Evolutionary conservation across 2,797 vertebrate genomes (phyloP), one percentile per base, ranked within the genome.

Genomic region (Pseudotriccus pelzelni): DNA sequence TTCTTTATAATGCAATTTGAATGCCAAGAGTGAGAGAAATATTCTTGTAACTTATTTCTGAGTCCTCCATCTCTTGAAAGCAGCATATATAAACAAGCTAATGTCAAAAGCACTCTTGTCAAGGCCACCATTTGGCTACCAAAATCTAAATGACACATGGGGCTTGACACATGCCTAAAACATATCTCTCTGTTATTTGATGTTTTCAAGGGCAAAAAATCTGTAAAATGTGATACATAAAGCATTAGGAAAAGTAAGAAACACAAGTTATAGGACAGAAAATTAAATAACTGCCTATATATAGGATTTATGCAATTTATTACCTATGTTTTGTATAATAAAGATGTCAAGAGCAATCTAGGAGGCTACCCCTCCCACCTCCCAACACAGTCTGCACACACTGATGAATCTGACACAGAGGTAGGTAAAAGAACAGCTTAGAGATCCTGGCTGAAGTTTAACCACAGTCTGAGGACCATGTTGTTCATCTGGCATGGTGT

Each of bases 351-450:
- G 56, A 72, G 19, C 6, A 14, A 11, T 50, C 25, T 14, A 14
- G 25, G 10, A 53, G 6, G 4, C 22, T 49, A n/a, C 8, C 13
- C 8, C 6, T 66, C 36, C 16, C 34, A 9, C 19, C 11, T 73
- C 63, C 39, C 28, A 53, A 5, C 10, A 15, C 12, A n/a, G 22
- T n/a, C 8, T 49, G 13, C 36, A 39, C 7, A 14, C 0, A 1
- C 30, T 41, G 46, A 49, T 37, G 18, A 81, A 22, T 56, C 43
- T 49, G 27, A 16, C 43, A 39, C 4, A 7, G 32, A 50, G 30
- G 17, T 14, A 55, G 10, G 49, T 74, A 18, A 10, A 52, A n/a
- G 16, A 67, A 27, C 9, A 72, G 37, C 12, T 37, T 50, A 46
- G 34, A 72, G 23, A 41, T 34, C 7, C 24, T 68, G 10, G 9